Base-by-base conservation (phyloP, 1,140 invertebrate species). In the Drosophila seguyi region DNA sequence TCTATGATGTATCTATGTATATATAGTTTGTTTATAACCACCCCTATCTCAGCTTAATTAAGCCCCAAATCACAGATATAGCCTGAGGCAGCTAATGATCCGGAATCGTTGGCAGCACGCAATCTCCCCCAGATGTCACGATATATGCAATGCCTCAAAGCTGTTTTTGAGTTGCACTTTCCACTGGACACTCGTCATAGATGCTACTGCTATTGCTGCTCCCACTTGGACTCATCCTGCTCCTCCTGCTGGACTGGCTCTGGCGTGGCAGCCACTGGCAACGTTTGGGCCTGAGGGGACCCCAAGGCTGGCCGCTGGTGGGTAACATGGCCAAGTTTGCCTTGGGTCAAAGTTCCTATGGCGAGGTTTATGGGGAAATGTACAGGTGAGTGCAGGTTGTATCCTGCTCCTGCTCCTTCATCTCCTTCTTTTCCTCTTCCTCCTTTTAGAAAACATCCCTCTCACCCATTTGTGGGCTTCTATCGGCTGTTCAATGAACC, bases 401-500 rank as follows among this genome's bases (percentile, higher is more conserved):
- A 25, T 27, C 16, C 2, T 22, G 1, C 4, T 20, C 18, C n/a
- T 27, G 3, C 27, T 29, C 27, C 27, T 29, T 0, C 34, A 25
- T 2, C 48, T 20, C 18, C n/a, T 29, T 1, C 27, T 29, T 2
- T 7, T 29, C 11, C 34, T 31, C 4, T 4, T 27, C 16, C 2
- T 22, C 36, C 0, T 10, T 6, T 31, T 48, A 90, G 86, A 1
- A 56, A 44, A 1, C 22, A 90, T 55, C 63, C 73, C 6, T 7
- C 31, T 3, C 36, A 73, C 39, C 47, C 39, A 8, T 91, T 83
- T 22, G 73, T 91, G 44, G 82, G 68, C 27, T 80, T 91, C 38
- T 91, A 90, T 45, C 81, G 82, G 0, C 27, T 91, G 14, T 85
- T 90, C 22, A 90, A 90, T 55, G 87, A 82, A 14, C 87, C 87